Base-by-base conservation (phyloP, 92 coral and sea anemone species). In the Muricea muricata region DNA sequence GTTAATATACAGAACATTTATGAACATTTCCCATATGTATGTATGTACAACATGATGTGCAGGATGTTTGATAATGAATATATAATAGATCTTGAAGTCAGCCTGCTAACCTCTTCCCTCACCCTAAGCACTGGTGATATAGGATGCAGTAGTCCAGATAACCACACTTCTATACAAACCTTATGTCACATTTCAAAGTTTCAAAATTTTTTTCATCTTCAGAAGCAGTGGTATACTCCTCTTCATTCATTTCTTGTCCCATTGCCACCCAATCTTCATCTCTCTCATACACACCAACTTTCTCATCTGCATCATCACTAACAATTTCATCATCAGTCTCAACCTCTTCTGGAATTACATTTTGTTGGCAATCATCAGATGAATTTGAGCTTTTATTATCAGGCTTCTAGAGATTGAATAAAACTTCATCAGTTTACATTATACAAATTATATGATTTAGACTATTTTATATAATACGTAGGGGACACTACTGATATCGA, bases 401-500 rank as follows among this genome's bases (percentile, higher is more conserved):
- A 70, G 76, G 39, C 20, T 73, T 73, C 79, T 73, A 73, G 31
- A 68, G 46, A 73, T 73, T 73, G 79, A 46, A 60, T 3, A 73
- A 73, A 68, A 68, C 45, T 32, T 68, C 33, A 68, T 35, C 75
- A 68, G 14, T 61, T 24, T 61, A 61, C 69, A 33, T 20, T 30
- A 41, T 30, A 39, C 57, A 24, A n/a, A n/a, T n/a, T n/a, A 41
- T 73, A 73, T 73, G 32, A 21, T 32, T 29, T 52, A 73, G 4
- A 21, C 1, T 33, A 39, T 17, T 14, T 7, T 28, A 34, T n/a
- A n/a, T n/a, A n/a, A n/a, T n/a, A n/a, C n/a, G n/a, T n/a, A n/a
- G n/a, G n/a, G n/a, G n/a, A n/a, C n/a, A n/a, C n/a, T n/a, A n/a
- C n/a, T n/a, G n/a, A n/a, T n/a, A n/a, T n/a, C n/a, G n/a, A n/a